Base-by-base conservation (phyloP, 92 coral and sea anemone species). In the Bergia sp. region DNA sequence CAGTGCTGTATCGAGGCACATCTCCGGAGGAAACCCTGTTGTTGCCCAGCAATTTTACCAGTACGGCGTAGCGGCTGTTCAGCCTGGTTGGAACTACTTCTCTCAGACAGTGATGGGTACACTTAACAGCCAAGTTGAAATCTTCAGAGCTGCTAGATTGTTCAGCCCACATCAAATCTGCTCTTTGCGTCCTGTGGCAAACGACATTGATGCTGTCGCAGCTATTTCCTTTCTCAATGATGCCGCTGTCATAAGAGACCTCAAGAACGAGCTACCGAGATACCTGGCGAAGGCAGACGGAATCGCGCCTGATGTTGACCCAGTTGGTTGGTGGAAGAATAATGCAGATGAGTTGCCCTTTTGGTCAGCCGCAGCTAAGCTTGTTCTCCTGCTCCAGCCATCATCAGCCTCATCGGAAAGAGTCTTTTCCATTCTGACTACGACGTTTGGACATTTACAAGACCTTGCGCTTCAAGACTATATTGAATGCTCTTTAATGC, bases 401-500 rank as follows among this genome's bases (percentile, higher is more conserved):
- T 49, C 55, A 49, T 49, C 55, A 49, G 55, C 55, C 12, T 29
- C 87, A 45, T 88, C 80, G 3, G 90, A 80, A 77, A 42, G 86
- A 18, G 86, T 40, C n/a, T 88, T 88, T 40, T 89, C 87, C 0
- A 88, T 49, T 49, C 55, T 49, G 10, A 49, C 55, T 49, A 49
- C 55, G 55, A 49, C 55, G 8, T 49, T 49, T 49, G 55, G 55
- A 49, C 55, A 49, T 49, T 49, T 49, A 12, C 55, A 49, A 9
- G 8, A 49, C 55, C 69, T 85, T 49, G 90, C 90, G 79, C 61
- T 79, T 2, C 81, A 90, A 40, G 90, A 90, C 89, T 79, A 85
- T 79, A 81, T 86, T 5, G 86, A 90, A 77, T 77, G 86, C 80
- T 77, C 90, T 23, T 66, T 90, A 38, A 86, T 90, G 90, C 73